Conservation (phyloP, 2,113 vertebrate genomes). For the Eptatretus burgeri region DNA sequence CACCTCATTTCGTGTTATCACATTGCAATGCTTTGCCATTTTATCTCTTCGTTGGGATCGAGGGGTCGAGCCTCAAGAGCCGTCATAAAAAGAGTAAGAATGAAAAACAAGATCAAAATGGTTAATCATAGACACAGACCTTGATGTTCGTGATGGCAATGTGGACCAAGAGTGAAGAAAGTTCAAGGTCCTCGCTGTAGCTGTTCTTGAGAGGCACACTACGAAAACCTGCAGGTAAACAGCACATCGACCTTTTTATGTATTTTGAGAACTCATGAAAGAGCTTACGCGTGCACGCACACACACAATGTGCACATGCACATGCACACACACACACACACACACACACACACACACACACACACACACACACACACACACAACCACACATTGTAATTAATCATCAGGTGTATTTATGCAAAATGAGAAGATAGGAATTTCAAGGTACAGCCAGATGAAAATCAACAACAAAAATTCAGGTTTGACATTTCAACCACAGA, state of each 20-base stretch:
- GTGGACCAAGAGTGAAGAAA: constrained; percentile 63
- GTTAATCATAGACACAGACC: not conserved
- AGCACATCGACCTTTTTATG: no score
- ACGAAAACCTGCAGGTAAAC: constrained; percentile 31
- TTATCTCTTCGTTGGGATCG: constrained; percentile 5
- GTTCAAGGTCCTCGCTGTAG: constrained; percentile 73
- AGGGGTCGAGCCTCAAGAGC: not conserved
- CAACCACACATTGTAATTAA: not conserved
- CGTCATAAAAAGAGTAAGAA: not conserved
- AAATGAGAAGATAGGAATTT: no score
- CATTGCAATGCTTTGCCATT: constrained; percentile 29
- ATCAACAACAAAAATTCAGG: no score
- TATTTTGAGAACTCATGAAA: no score
- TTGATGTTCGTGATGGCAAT: constrained; percentile 22
- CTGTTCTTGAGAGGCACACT: constrained; percentile 87
- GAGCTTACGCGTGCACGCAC: not conserved
- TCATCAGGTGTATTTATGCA: no score
- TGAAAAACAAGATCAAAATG: not conserved
- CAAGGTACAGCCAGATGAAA: no score
- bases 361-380: not conserved
- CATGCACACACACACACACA: not conserved
- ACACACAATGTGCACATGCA: not conserved
- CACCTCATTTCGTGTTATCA: not conserved
- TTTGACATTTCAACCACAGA: no score
- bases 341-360: constrained; percentile 1